Percentiles rank a stretch among this genome's conserved stretches.
Conservation (phyloP, 2,888 invertebrate species). For the Biston stratarius region DNA sequence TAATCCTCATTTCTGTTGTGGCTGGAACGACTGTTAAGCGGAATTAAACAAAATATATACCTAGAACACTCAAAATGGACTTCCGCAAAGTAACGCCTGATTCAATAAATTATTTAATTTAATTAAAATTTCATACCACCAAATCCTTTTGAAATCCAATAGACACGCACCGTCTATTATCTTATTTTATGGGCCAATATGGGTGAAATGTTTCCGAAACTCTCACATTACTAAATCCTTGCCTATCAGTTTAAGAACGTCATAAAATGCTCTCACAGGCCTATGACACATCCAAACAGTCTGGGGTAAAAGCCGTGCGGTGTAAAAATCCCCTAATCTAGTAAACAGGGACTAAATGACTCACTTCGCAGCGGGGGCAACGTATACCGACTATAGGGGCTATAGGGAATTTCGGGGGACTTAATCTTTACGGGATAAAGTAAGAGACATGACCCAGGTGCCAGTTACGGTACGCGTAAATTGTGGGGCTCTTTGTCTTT, state of each 20-base stretch:
- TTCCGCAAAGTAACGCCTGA: too few species aligned
- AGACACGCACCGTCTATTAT: conserved; percentile 13
- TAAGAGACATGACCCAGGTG: conserved; percentile 86
- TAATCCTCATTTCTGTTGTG: too few species aligned
- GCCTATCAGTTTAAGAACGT: conserved; percentile 63
- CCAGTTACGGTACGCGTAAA: conserved; percentile 72
- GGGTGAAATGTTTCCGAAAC: conserved; percentile 40
- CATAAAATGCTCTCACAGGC: conserved; percentile 66
- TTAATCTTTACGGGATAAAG: conserved; percentile 85
- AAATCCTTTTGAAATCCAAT: conserved; percentile 25
- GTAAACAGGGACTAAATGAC: conserved; percentile 85
- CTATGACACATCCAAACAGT: conserved; percentile 71
- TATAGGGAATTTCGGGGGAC: conserved; percentile 72
- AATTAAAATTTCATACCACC: neutral
- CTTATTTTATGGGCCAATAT: conserved; percentile 27
- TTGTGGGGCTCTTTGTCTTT: conserved; percentile 76
- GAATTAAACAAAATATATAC: too few species aligned
- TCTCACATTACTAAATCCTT: conserved; percentile 62
- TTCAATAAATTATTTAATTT: too few species aligned
- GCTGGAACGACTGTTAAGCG: too few species aligned
- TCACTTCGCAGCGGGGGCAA: conserved; percentile 81
- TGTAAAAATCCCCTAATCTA: conserved; percentile 85
- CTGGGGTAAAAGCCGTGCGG: conserved; percentile 75
- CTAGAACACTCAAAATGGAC: too few species aligned
- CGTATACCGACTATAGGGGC: conserved; percentile 55